Evolutionary conservation across 2,797 vertebrate genomes (phyloP), one percentile per base, ranked within the genome.

Genomic region (Esox lucius): DNA sequence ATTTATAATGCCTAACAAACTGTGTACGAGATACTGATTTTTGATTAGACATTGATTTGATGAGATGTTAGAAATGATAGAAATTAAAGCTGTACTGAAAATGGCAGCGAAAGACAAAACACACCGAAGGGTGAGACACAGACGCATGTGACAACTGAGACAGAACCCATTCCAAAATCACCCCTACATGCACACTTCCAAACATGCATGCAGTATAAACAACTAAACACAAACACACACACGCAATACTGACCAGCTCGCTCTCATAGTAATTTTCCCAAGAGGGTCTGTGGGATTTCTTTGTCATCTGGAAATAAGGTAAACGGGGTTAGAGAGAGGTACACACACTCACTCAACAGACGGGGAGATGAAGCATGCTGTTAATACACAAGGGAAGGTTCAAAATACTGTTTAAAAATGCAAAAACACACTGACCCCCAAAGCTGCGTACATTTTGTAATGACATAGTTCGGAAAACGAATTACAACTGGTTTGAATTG

Each of bases 231-330:
- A n/a, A n/a, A n/a, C 87, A 89, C 86, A 84, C 74, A 73, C 75
- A 84, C 72, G 48, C 22, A 53, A 93, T 96, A 98, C 97, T 97
- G 93, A 99, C 97, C 95, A 94, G 96, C 88, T 98, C 96, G 88
- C 94, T 95, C 83, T 99, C 97, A 96, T 93, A 95, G 95, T 94
- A 95, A 96, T 95, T 96, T 93, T 97, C 96, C 97, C 97, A 98
- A 94, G 94, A 95, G 90, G 94, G 94, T 94, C 95, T 97, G 93
- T 94, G 95, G 67, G 91, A 92, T 94, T 94, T 97, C 95, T 96
- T 96, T 94, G 96, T 95, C 94, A 97, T 96, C 96, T 97, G 95
- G 94, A 96, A 96, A 91, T 90, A 95, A 95, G 93, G 94, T 90
- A 95, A 85, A 95, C 87, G 0, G 59, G 76, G 90, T 95, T 95